Evolutionary conservation across 2,797 vertebrate genomes (phyloP), one percentile per base, ranked within the genome.

Genomic region (Cyclura pinguis): DNA sequence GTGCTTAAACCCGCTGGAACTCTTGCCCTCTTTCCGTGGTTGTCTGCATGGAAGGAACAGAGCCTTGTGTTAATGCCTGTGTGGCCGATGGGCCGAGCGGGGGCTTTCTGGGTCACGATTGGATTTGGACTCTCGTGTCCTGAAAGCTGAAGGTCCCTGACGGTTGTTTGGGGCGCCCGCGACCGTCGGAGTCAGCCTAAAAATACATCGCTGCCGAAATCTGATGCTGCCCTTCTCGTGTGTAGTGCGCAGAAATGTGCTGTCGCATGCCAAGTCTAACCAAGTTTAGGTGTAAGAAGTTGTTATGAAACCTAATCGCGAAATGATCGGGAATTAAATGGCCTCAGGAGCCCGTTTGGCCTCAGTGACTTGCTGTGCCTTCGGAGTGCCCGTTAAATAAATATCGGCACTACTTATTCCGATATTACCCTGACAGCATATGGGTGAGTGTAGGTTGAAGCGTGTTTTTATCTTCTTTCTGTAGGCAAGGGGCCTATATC

Each of bases 241-340:
- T 57, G 35, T 16, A 50, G 76, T 74, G 72, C 29, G 62, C 82
- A 73, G 69, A 78, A 72, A 85, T 87, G 50, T 80, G 52, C 74
- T 35, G 90, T 42, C 55, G 52, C 81, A 38, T 59, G 86, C 38
- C 73, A 12, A 47, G 67, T 3, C 76, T n/a, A 74, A 64, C 77
- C 89, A 90, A 89, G 72, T 84, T 86, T 92, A 88, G 90, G 35
- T 38, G 20, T 27, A 24, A 83, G 50, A 55, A 69, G 55, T 91
- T 72, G 72, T 90, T 35, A 77, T 82, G 91, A 89, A 93, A 94
- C 90, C 57, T n/a, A 72, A 88, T 94, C 29, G n/a, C 47, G 24
- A 73, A n/a, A 80, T 57, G 74, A 0, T 47, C 27, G n/a, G 50
- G 42, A 85, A 86, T 22, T 80, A 5, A 42, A 7, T 16, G 27